Evolutionary conservation across 1,140 invertebrate genomes (phyloP).

Genomic region (Orchesella cincta): DNA sequence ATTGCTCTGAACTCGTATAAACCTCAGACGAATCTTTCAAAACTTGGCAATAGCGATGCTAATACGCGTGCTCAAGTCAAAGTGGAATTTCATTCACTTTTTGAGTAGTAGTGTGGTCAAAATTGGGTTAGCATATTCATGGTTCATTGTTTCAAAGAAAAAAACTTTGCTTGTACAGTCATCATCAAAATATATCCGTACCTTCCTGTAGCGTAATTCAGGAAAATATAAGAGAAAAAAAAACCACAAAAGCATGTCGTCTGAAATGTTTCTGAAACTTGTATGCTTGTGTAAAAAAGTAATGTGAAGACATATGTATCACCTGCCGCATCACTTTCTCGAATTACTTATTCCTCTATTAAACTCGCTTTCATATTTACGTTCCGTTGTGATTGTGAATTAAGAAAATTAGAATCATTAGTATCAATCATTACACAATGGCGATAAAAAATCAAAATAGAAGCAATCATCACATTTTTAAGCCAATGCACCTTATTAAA

Average conservation of each 20-base stretch:
- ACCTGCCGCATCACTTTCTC: too few species aligned
- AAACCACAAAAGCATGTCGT: background rate
- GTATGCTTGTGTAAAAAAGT: background rate
- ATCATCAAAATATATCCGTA: background rate
- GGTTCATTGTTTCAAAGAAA: background rate
- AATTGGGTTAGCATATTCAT: background rate
- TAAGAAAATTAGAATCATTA: too few species aligned
- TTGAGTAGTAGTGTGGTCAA: background rate
- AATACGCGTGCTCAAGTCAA: background rate
- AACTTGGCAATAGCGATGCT: background rate
- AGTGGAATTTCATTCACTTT: background rate
- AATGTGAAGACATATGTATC: background rate
- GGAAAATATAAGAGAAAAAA: background rate
- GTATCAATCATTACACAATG: too few species aligned
- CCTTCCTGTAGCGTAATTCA: background rate
- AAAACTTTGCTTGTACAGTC: background rate
- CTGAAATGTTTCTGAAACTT: background rate
- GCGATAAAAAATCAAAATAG: too few species aligned
- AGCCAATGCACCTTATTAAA: too few species aligned
- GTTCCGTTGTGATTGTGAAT: too few species aligned
- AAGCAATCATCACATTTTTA: too few species aligned
- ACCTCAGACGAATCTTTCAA: background rate
- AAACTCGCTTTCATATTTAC: too few species aligned
- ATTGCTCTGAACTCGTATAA: background rate
- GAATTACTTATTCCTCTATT: too few species aligned